A percentile compares a stretch with the other conserved stretches of the same genome.
Evolutionary conservation across 2,797 vertebrate species (phyloP).

Genomic region (Lophius americanus): DNA sequence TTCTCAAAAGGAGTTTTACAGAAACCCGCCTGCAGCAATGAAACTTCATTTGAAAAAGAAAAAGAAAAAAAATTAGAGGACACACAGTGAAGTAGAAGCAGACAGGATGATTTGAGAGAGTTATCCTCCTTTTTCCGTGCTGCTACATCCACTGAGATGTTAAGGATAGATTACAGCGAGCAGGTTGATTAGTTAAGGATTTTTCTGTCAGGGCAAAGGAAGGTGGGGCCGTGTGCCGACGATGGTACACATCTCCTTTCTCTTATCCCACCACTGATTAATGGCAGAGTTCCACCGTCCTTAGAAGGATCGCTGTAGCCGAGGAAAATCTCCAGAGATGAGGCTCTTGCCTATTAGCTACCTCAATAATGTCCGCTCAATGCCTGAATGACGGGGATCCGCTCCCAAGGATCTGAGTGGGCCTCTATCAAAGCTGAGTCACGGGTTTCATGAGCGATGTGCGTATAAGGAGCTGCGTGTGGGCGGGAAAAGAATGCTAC

Average conservation of each 20-base stretch:
- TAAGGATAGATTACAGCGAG: conserved; percentile 65
- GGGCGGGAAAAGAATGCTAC: conserved; percentile 34
- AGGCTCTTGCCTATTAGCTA: conserved; percentile 80
- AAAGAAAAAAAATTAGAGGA: too few relatives aligned
- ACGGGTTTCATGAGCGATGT: conserved; percentile 40
- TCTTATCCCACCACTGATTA: conserved; percentile 78
- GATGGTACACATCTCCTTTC: conserved; percentile 67
- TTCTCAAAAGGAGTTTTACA: background rate
- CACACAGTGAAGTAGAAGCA: background rate
- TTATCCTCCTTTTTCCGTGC: conserved; percentile 36
- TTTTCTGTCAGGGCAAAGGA: conserved; percentile 75
- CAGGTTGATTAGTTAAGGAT: conserved; percentile 81
- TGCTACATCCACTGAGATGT: conserved; percentile 46
- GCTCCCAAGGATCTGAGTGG: conserved; percentile 59
- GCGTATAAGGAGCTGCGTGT: conserved; percentile 54
- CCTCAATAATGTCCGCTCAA: conserved; percentile 78
- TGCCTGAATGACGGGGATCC: conserved; percentile 73
- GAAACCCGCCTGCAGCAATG: background rate
- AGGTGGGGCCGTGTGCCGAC: conserved; percentile 67
- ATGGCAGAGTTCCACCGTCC: conserved; percentile 71
- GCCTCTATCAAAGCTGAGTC: conserved; percentile 60
- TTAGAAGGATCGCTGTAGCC: conserved; percentile 73
- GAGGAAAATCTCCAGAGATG: conserved; percentile 79
- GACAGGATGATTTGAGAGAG: conserved; percentile 20
- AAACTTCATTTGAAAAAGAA: background rate